Percentiles rank a stretch among this genome's conserved stretches.
Conservation (phyloP, 2,113 vertebrate species). For the Urocynchramus pylzowi region DNA sequence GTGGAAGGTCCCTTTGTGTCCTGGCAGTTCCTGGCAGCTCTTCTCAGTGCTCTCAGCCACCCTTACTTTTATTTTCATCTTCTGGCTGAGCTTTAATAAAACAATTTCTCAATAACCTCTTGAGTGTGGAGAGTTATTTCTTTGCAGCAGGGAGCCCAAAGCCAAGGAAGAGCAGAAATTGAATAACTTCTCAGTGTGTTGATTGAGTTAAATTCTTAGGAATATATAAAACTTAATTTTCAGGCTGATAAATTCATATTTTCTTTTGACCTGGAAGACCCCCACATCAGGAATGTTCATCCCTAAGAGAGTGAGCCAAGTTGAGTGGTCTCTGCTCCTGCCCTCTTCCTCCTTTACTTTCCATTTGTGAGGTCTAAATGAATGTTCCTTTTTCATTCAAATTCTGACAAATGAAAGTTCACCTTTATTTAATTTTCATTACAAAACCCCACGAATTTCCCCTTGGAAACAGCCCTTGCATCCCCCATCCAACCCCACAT, state of each 20-base stretch:
- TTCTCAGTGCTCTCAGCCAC: neutral
- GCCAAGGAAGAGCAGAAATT: neutral
- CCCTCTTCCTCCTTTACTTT: neutral
- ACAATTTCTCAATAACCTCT: neutral
- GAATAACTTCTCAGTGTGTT: neutral
- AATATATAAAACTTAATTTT: neutral
- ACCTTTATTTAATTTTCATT: neutral
- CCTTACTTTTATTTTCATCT: neutral
- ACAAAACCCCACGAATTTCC: no score
- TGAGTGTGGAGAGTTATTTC: neutral
- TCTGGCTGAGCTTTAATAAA: neutral
- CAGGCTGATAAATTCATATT: neutral
- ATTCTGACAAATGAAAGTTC: neutral
- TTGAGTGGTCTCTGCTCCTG: rapidly evolving
- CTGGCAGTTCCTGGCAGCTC: neutral
- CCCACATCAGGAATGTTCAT: neutral
- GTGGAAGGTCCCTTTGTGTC: neutral
- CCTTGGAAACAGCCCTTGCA: neutral
- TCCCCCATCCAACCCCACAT: neutral
- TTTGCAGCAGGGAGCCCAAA: neutral
- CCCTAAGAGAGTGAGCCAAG: neutral
- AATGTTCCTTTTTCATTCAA: neutral
- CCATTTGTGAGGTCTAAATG: neutral
- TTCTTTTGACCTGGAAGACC: neutral
- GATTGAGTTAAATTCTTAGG: neutral